Evolutionary conservation across 1,140 invertebrate species (phyloP), one percentile per base, ranked within the genome.

Genomic region (Panagrolaimus sp.): DNA sequence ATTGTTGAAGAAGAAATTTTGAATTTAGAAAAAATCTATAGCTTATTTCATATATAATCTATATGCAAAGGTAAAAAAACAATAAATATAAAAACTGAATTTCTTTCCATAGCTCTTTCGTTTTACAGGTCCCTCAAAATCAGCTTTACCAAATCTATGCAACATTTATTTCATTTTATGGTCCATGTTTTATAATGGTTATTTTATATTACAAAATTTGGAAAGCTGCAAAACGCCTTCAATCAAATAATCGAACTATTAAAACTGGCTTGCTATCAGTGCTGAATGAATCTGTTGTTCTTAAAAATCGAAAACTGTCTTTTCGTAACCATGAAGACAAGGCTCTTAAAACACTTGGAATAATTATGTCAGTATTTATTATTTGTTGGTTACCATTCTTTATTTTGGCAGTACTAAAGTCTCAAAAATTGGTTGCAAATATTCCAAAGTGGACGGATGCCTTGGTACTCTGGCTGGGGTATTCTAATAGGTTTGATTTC

Each of bases 321-420:
- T 63, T 67, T 9, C 72, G 72, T 27, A 70, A 68, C 23, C 62
- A 64, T 16, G 76, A 80, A 63, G 75, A 79, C 72, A 82, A 81
- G 45, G 78, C 78, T 9, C 62, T 78, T 23, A 83, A 91, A 72
- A 98, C 98, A 92, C 85, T 98, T 11, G 96, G 97, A 72, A 90
- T 92, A 0, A 98, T 98, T 93, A 94, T 97, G 1, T 88, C 89
- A 0, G 93, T 96, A 43, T 98, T 98, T 84, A 90, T 93, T 0
- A 86, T 91, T 0, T 96, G 91, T 16, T 98, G 93, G 92, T 84
- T 96, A 66, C 95, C 95, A 2, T 98, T 98, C 85, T 98, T 98
- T 84, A 85, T 91, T 27, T 23, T 83, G 20, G 79, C 77, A 1
- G 57, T 81, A 11, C 42, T 78, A 14, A 83, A 83, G 57, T 75